Percentiles rank a stretch among this genome's conserved stretches.
Conservation (phyloP, 2,113 vertebrate species). For the Isichthys henryi region DNA sequence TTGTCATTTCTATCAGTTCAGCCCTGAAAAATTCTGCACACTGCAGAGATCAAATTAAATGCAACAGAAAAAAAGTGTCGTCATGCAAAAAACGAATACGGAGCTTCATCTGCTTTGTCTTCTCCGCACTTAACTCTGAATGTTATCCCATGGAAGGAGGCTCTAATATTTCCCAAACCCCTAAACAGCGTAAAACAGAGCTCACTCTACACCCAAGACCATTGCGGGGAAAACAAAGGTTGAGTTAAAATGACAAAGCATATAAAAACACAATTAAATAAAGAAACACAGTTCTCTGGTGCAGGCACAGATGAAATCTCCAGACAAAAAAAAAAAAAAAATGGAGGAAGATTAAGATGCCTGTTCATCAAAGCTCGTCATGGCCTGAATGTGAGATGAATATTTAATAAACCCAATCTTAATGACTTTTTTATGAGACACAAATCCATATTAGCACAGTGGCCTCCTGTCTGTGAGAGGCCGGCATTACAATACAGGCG, state of each 20-base stretch:
- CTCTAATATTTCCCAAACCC: neutral
- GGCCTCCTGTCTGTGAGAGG: neutral
- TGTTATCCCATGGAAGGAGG: neutral
- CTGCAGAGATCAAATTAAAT: conserved; percentile 7
- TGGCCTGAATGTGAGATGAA: conserved; percentile 24
- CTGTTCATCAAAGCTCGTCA: conserved; percentile 11
- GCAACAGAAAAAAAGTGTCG: neutral
- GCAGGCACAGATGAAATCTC: neutral
- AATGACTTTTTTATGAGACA: conserved; percentile 36
- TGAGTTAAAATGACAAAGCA: neutral
- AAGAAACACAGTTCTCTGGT: neutral
- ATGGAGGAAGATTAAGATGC: neutral
- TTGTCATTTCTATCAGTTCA: conserved; percentile 3
- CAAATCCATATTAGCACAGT: conserved; percentile 30
- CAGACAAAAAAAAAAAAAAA: neutral
- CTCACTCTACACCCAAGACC: neutral
- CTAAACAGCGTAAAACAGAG: neutral
- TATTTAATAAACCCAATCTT: conserved; percentile 35
- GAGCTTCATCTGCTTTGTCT: neutral
- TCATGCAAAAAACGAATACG: neutral
- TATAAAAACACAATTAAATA: neutral
- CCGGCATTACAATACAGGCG: neutral
- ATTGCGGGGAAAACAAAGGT: neutral
- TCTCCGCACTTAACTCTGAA: neutral
- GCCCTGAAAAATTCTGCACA: neutral